Base-by-base conservation (phyloP, 2,888 invertebrate genomes). In the Limnephilus marmoratus region DNA sequence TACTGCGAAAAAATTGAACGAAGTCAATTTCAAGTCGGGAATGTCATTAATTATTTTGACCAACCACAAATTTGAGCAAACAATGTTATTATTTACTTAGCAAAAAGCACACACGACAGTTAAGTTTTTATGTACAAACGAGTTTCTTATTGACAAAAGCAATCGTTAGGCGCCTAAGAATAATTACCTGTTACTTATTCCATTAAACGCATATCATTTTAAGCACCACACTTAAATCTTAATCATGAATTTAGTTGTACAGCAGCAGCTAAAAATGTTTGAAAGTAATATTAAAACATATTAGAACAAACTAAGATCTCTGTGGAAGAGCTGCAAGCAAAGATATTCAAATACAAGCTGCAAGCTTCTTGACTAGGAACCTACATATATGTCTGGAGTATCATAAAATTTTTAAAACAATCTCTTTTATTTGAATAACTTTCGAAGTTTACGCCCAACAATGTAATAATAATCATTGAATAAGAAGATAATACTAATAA, bases 131-230 rank as follows among this genome's bases (percentile, higher is more conserved):
- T 89, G 80, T 80, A 37, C 89, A 80, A 24, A 89, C 89, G 18
- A 89, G 89, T 89, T 89, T 68, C 53, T 31, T 82, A 45, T 91
- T 88, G 91, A 91, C 88, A 91, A 34, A 45, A 81, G 82, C 80
- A 53, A 90, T 90, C 80, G 13, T 83, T n/a, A 86, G 86, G 29
- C 13, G 45, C 29, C 86, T 49, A 41, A 85, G 18, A 7, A 49
- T 86, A 83, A 83, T 83, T 82, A 37, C 34, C 83, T 83, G 34
- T 83, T 83, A 83, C 34, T 83, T 83, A 31, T 83, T 83, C 34
- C 34, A 31, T 37, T 83, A 83, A 83, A 83, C 18, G 31, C 31
- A 83, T 83, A 18, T 34, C 18, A 34, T 34, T 18, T 83, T 83
- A 34, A 34, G 31, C 31, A 34, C 15, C 31, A 31, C 34, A 83